Evolutionary conservation across 2,888 invertebrate species (phyloP).

Genomic region (Aphidoletes aphidimyza): DNA sequence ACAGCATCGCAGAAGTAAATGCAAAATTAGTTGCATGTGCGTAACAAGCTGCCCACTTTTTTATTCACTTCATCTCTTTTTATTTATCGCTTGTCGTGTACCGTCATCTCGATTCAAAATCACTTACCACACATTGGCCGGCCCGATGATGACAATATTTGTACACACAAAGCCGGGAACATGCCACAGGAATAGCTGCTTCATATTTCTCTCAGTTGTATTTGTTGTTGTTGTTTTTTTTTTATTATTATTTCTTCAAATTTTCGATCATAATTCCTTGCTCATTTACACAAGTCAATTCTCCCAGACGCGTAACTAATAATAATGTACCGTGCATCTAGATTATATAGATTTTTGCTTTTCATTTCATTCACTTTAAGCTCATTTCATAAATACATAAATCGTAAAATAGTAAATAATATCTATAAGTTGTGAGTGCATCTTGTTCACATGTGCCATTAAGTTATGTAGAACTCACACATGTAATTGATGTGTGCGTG

Average conservation of each 20-base stretch:
- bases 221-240: too few species aligned
- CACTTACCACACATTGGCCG: too few species aligned
- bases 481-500: too few species aligned
- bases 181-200: too few species aligned
- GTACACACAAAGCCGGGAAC: not conserved
- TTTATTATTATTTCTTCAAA: not conserved
- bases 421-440: not conserved
- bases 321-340: not conserved
- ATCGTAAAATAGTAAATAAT: not conserved
- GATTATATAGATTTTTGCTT: not conserved
- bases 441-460: not conserved
- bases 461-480: too few species aligned
- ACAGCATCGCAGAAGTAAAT: not conserved
- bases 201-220: too few species aligned
- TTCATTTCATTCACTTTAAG: not conserved
- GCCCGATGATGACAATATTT: not conserved
- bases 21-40: conserved; percentile 14
- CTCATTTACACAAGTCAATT: not conserved
- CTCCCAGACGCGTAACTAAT: conserved; percentile 10
- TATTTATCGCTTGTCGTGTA: not conserved
- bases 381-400: not conserved
- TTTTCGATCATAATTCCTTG: not conserved
- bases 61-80: not conserved
- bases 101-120: not conserved
- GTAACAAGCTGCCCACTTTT: conserved; percentile 35